Evolutionary conservation across 2,797 vertebrate genomes (phyloP).

Genomic region (Phrynocephalus vlangalii): DNA sequence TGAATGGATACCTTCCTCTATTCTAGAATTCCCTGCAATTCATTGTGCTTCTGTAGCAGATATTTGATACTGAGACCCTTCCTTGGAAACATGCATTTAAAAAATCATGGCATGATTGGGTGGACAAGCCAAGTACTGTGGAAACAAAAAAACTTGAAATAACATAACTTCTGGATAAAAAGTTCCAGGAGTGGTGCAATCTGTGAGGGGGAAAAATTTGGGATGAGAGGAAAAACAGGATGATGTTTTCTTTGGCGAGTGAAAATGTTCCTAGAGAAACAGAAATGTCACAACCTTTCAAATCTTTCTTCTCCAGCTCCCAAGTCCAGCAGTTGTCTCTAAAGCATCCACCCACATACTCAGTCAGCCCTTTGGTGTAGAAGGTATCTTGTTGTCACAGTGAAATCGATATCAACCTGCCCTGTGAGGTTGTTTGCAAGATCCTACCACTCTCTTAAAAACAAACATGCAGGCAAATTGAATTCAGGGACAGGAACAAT

Average conservation of each 20-base stretch:
- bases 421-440: conserved; percentile 31
- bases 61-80: not conserved
- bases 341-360: not conserved
- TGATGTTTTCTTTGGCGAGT: conserved; percentile 29
- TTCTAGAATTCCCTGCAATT: not conserved
- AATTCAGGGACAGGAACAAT: not conserved
- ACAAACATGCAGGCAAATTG: conserved; percentile 18
- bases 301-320: conserved; percentile 4
- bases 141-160: not conserved
- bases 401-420: conserved; percentile 5
- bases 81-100: not conserved
- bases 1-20: not conserved
- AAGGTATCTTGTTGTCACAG: not conserved
- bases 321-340: not conserved
- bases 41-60: not conserved
- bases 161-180: not conserved
- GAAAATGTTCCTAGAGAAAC: conserved; percentile 17
- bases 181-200: not conserved
- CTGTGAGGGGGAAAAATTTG: conserved; percentile 7
- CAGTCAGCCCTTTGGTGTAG: not conserved
- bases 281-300: conserved; percentile 19
- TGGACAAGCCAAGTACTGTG: not conserved
- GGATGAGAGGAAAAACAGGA: not conserved
- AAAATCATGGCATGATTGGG: not conserved
- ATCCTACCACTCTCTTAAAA: conserved; percentile 2